Evolutionary conservation across 2,797 vertebrate species (phyloP).

Genomic region (Darevskia mixta): DNA sequence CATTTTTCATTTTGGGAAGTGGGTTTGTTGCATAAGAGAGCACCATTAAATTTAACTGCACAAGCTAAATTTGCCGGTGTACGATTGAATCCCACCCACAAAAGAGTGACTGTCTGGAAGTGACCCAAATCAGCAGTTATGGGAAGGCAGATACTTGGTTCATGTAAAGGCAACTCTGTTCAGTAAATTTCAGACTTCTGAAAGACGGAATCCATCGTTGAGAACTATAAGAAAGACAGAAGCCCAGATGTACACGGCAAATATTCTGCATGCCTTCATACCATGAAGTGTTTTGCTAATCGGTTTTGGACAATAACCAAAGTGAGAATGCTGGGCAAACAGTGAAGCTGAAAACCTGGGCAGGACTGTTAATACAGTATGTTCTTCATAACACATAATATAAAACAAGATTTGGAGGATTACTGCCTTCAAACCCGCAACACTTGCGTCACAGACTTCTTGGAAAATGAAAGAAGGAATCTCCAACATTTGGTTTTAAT

Average conservation of each 20-base stretch:
- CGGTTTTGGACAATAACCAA: constrained; percentile 43
- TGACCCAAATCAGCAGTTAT: not conserved
- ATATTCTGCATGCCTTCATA: not conserved
- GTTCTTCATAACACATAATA: constrained; percentile 60
- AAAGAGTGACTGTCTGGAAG: too few species aligned
- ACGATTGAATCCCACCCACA: too few species aligned
- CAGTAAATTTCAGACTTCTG: fast-evolving
- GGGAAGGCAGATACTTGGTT: fast-evolving
- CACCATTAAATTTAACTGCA: too few species aligned
- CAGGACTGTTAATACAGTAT: constrained; percentile 43
- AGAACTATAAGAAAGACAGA: constrained; percentile 20
- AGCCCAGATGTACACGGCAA: fast-evolving
- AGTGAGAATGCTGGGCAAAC: constrained; percentile 61
- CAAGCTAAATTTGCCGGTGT: too few species aligned
- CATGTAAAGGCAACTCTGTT: not conserved
- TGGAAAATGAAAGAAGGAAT: constrained; percentile 58
- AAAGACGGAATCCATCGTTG: fast-evolving
- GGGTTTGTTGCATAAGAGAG: too few species aligned
- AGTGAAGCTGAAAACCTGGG: constrained; percentile 54
- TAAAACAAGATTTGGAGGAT: constrained; percentile 31
- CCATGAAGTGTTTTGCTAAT: constrained; percentile 34
- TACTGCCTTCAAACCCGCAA: constrained; percentile 49
- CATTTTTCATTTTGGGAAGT: too few species aligned
- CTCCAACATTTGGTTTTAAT: constrained; percentile 31
- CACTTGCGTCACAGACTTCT: not conserved